Base-by-base conservation (phyloP, 2,113 vertebrate genomes). In the Apus apus region DNA sequence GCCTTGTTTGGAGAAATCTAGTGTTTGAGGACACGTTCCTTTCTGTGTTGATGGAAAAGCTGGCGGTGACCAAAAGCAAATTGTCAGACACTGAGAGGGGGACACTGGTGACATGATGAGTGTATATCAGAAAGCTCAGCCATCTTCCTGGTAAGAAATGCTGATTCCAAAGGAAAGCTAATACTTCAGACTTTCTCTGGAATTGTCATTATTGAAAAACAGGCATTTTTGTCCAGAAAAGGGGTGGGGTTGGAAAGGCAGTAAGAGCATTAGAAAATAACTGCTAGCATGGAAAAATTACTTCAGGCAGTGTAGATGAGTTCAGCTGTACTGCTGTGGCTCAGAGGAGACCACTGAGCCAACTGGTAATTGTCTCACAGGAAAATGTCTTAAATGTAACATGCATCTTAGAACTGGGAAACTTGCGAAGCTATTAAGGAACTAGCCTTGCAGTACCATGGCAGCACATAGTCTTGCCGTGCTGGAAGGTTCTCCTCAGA, bases 131-230 rank as follows among this genome's bases (percentile, higher is more conserved):
- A 87, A 96, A 95, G 90, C 93, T 93, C 86, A 87, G 74, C 90
- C 71, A n/a, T 95, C 96, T 97, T 97, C 75, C 77, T 91, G 62
- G 20, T 45, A 38, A 93, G 82, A 97, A 97, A 87, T 91, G 85
- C 95, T 97, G 95, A 95, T 95, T 94, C 92, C 93, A 93, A 90
- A 92, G 95, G 78, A 98, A 97, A 94, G n/a, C 89, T 77, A 95
- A 83, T 93, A 70, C 61, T 97, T 89, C 81, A 64, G 56, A 45
- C 43, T 96, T 97, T 85, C 91, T 95, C 67, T 48, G 87, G 93
- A 95, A 85, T 92, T 90, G 94, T 97, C 5, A 0, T 96, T 94
- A 95, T 9, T 86, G 81, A 97, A 97, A 95, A 98, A 81, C 92
- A 83, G 71, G 62, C 56, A 32, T 96, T 97, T 94, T 95, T 90